These are phyloP conservation scores for Anniella stebbinsi DNA, from an alignment of 2,797 vertebrate species.

Conservation along the genomic window DNA sequence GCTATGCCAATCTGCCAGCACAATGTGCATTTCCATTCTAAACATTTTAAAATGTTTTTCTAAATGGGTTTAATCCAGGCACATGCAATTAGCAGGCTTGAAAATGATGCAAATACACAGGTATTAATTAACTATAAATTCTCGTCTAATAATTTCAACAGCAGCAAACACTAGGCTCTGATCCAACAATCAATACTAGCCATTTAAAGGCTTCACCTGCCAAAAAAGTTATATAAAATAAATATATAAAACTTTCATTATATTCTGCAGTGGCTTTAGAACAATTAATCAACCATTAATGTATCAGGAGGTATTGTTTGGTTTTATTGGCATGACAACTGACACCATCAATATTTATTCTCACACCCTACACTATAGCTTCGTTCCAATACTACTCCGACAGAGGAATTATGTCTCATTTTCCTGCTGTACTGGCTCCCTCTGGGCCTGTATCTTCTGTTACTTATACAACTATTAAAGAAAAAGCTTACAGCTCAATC, in stretches of 20 bases:
- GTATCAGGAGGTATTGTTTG: slow-evolving; percentile 44
- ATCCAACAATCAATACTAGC: slow-evolving; percentile 76
- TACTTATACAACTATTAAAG: neutral
- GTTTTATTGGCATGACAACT: slow-evolving; percentile 17
- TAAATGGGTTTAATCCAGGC: slow-evolving; percentile 19
- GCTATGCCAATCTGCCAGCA: neutral
- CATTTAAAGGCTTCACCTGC: slow-evolving; percentile 68
- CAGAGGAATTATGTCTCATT: neutral
- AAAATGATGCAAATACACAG: slow-evolving; percentile 71
- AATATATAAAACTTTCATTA: slow-evolving; percentile 76
- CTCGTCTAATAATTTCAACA: slow-evolving; percentile 69
- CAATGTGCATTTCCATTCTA: neutral
- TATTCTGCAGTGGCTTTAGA: slow-evolving; percentile 71
- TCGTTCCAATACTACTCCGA: slow-evolving; percentile 6
- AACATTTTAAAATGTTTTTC: slow-evolving; percentile 36
- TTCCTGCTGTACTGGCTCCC: neutral
- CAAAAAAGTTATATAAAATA: slow-evolving; percentile 78
- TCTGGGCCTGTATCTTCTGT: slow-evolving; percentile 11
- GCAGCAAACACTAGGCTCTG: slow-evolving; percentile 70
- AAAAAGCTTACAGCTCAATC: slow-evolving; percentile 12
- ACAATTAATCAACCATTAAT: slow-evolving; percentile 74
- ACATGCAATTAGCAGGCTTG: slow-evolving; percentile 65
- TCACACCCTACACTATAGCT: slow-evolving; percentile 14
- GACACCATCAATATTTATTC: slow-evolving; percentile 22
- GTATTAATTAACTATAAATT: slow-evolving; percentile 76